phyloP scores from a whole-genome alignment of 2,797 vertebrate species.

The Fistularia commersonii region DNA sequence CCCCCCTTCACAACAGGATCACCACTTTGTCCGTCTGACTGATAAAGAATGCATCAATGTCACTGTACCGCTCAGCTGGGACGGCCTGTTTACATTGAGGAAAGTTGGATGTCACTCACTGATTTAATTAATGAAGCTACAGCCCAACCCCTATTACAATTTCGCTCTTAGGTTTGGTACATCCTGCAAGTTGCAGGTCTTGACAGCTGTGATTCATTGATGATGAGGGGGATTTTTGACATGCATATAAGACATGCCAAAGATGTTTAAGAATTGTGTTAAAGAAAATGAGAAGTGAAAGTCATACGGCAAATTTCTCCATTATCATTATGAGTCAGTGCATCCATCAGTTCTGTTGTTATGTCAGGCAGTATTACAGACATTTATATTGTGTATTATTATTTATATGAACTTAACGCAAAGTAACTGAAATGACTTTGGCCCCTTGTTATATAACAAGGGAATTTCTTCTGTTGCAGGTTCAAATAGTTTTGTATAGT shows the following conservation, averaged over 20 bases:
- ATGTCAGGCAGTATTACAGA: background rate
- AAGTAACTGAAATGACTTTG: no score
- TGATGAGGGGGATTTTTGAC: slow-evolving; percentile 20
- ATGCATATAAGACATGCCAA: slow-evolving; percentile 22
- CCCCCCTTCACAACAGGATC: slow-evolving; percentile 45
- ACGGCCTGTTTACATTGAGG: slow-evolving; percentile 13
- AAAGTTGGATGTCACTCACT: slow-evolving; percentile 38
- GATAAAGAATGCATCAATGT: slow-evolving; percentile 45
- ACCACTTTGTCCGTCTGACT: slow-evolving; percentile 39
- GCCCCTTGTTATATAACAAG: no score
- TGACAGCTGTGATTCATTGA: slow-evolving; percentile 14
- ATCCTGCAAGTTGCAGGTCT: slow-evolving; percentile 6
- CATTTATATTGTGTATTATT: no score
- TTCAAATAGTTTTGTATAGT: no score
- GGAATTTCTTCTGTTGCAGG: no score
- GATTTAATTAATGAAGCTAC: slow-evolving; percentile 39
- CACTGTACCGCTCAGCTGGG: slow-evolving; percentile 13
- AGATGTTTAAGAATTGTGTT: slow-evolving; percentile 37
- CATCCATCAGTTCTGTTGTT: slow-evolving; percentile 21
- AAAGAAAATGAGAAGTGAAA: slow-evolving; percentile 38
- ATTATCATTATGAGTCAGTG: slow-evolving; percentile 31
- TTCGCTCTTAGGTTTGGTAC: slow-evolving; percentile 4
- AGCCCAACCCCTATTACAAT: slow-evolving; percentile 1
- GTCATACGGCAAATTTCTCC: slow-evolving; percentile 35
- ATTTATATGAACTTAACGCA: no score